Evolutionary conservation across 2,797 vertebrate genomes (phyloP).

Genomic region (Microchirus variegatus): DNA sequence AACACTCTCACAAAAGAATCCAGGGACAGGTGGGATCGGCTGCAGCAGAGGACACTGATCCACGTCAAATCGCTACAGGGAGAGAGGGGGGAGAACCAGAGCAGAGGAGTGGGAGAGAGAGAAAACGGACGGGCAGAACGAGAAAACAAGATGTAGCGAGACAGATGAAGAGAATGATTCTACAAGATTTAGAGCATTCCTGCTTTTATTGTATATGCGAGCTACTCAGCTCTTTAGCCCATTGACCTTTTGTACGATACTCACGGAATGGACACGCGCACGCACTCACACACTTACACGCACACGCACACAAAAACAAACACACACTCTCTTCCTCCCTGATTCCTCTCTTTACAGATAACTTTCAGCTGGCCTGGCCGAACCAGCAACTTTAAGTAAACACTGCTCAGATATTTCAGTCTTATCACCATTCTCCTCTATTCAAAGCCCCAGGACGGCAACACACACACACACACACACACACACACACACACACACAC

Average conservation of each 20-base stretch:
- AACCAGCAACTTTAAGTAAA: slow-evolving; percentile 53
- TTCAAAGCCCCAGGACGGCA: slow-evolving; percentile 7
- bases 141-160: slow-evolving; percentile 7
- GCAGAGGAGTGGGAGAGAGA: slow-evolving; percentile 1
- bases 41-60: slow-evolving; percentile 43
- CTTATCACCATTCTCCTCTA: slow-evolving; percentile 47
- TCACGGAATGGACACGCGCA: slow-evolving; percentile 23
- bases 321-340: slow-evolving; percentile 20
- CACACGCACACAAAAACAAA: slow-evolving; percentile 20
- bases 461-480: slow-evolving; percentile 15
- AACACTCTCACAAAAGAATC: slow-evolving; percentile 55
- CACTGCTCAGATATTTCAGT: slow-evolving; percentile 47
- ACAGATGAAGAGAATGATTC: slow-evolving; percentile 9
- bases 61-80: slow-evolving; percentile 39
- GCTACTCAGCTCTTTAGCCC: slow-evolving; percentile 18
- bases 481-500: background rate
- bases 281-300: slow-evolving; percentile 16
- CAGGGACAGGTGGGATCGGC: slow-evolving; percentile 50
- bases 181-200: slow-evolving; percentile 40
- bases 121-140: slow-evolving; percentile 16
- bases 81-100: background rate
- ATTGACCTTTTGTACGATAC: slow-evolving; percentile 51
- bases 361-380: slow-evolving; percentile 57
- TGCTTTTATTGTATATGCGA: slow-evolving; percentile 59
- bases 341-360: slow-evolving; percentile 40